Evolutionary conservation across 2,888 invertebrate species (phyloP).

Genomic region (Lobophora halterata): DNA sequence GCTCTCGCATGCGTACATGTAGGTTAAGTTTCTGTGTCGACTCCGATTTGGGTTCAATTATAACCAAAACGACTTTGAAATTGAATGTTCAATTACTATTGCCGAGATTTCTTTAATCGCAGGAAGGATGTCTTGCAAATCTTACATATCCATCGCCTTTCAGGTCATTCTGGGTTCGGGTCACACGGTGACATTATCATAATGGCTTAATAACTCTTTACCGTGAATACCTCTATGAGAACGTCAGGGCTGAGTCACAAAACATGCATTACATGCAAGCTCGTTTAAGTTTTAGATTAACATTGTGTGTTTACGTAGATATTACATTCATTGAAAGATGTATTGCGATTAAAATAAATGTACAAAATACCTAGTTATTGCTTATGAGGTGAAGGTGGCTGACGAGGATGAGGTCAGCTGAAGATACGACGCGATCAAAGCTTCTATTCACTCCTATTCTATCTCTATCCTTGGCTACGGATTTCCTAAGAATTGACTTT

Average conservation of each 20-base stretch:
- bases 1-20: constrained; percentile 73
- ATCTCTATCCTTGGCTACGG: constrained; percentile 49
- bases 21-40: constrained; percentile 75
- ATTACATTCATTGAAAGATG: constrained; percentile 42
- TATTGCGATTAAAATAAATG: constrained; percentile 39
- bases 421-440: constrained; percentile 35
- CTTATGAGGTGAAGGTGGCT: constrained; percentile 50
- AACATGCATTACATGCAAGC: constrained; percentile 51
- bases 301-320: constrained; percentile 37
- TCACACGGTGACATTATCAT: constrained; percentile 68
- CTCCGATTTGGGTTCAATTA: constrained; percentile 58
- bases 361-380: constrained; percentile 40
- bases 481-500: constrained; percentile 42
- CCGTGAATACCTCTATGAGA: constrained; percentile 69
- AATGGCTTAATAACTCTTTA: constrained; percentile 66
- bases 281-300: constrained; percentile 51
- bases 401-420: constrained; percentile 43
- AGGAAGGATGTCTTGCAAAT: constrained; percentile 51
- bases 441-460: constrained; percentile 37
- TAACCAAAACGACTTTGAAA: constrained; percentile 52
- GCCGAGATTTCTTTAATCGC: constrained; percentile 45
- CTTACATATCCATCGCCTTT: constrained; percentile 42
- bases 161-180: constrained; percentile 42
- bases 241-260: constrained; percentile 65
- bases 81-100: constrained; percentile 49